Conservation (phyloP, 1,140 invertebrate species). For the fruit fly (Drosophila melanogaster) region DNA sequence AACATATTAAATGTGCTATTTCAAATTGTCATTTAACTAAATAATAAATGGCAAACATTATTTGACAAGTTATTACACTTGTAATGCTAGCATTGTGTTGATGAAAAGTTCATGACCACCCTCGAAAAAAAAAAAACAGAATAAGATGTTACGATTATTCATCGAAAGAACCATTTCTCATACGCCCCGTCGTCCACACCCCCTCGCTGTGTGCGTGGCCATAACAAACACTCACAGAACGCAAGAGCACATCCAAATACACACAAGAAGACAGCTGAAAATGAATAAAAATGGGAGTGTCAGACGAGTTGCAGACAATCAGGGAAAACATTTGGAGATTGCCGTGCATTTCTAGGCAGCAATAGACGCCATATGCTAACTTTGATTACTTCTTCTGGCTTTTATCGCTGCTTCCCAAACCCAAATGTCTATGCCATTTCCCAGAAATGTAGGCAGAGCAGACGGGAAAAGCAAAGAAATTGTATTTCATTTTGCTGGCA, state of each 20-base stretch:
- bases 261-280: conserved; percentile 19
- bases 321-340: conserved; percentile 61
- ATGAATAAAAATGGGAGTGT: conserved; percentile 51
- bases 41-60: conserved; percentile 9
- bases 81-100: conserved; percentile 14
- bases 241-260: conserved; percentile 1
- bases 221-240: conserved; percentile 41
- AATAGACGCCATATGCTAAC: conserved; percentile 56
- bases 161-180: conserved; percentile 25
- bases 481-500: conserved; percentile 53
- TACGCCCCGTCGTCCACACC: conserved; percentile 24
- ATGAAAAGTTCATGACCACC: neutral
- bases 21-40: neutral
- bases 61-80: conserved; percentile 12
- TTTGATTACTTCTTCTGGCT: conserved; percentile 72
- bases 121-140: neutral
- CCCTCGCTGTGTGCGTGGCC: neutral
- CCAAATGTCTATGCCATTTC: neutral
- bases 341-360: conserved; percentile 62
- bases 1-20: neutral
- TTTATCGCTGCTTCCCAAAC: conserved; percentile 31
- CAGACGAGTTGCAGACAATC: conserved; percentile 68
- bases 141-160: conserved; percentile 15
- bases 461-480: conserved; percentile 13
- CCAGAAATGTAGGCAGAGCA: conserved; percentile 8